phyloP scores from a whole-genome alignment of 2,797 vertebrate genomes.

The Gymnothorax javanicus region DNA sequence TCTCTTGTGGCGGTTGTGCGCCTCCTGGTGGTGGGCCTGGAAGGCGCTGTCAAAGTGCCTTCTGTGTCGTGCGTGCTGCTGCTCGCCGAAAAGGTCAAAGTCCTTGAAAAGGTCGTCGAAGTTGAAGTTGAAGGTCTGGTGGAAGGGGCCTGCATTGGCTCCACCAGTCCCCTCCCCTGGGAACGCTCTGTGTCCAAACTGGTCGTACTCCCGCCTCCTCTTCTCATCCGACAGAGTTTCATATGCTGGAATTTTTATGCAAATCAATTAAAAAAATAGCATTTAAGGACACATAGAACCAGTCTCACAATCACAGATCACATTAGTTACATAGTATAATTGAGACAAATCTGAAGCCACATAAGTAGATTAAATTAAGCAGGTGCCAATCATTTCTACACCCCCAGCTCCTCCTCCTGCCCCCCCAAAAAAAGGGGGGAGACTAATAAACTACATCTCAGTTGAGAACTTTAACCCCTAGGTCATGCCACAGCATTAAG shows the following conservation, averaged over 20 bases:
- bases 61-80: slow-evolving; percentile 77
- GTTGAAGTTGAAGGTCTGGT: slow-evolving; percentile 87
- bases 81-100: slow-evolving; percentile 81
- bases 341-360: too few relatives aligned
- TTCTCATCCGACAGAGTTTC: slow-evolving; percentile 89
- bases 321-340: too few relatives aligned
- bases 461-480: too few relatives aligned
- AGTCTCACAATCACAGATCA: not conserved
- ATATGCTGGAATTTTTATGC: slow-evolving; percentile 78
- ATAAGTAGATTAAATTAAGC: too few relatives aligned
- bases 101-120: slow-evolving; percentile 94
- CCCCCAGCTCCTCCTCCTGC: too few relatives aligned
- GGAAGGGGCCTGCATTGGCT: slow-evolving; percentile 71
- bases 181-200: slow-evolving; percentile 75
- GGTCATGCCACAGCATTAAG: too few relatives aligned
- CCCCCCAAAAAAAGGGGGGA: too few relatives aligned
- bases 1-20: slow-evolving; percentile 75
- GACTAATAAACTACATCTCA: too few relatives aligned
- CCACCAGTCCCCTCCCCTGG: slow-evolving; percentile 60
- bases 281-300: not conserved
- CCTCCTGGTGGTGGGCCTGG: slow-evolving; percentile 80
- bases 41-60: slow-evolving; percentile 89
- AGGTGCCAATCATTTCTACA: too few relatives aligned
- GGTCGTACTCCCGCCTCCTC: slow-evolving; percentile 86
- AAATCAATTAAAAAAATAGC: not conserved